phyloP scores from a whole-genome alignment of 2,113 vertebrate genomes.

The Pollachius pollachius region DNA sequence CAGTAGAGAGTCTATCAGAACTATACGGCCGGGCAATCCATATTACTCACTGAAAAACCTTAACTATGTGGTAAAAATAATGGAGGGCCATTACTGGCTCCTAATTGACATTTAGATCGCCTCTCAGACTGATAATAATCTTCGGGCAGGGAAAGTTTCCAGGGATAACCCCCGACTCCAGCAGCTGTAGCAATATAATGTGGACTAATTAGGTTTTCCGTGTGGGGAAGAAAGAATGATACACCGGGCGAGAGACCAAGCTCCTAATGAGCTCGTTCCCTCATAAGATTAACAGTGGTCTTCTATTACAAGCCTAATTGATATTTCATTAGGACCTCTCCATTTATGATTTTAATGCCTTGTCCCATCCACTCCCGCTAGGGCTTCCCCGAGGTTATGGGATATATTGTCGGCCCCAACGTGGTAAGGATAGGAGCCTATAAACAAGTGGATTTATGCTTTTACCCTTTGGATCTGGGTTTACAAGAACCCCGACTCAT shows the following conservation, averaged over 20 bases:
- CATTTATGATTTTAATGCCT: conserved; percentile 69
- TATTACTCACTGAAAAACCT: conserved; percentile 34
- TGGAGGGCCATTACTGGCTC: conserved; percentile 39
- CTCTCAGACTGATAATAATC: conserved; percentile 52
- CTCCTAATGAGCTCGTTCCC: conserved; percentile 64
- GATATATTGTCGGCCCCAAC: conserved; percentile 51
- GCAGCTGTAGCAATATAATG: conserved; percentile 52
- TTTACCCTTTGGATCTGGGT: conserved; percentile 68
- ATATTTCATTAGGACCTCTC: conserved; percentile 74
- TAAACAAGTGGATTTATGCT: conserved; percentile 64
- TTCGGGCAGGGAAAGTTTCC: conserved; percentile 56
- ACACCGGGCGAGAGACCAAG: conserved; percentile 27
- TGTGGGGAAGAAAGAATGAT: conserved; percentile 37
- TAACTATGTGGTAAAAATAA: background rate
- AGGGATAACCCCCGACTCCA: conserved; percentile 60
- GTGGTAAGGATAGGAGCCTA: conserved; percentile 51
- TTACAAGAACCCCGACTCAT: conserved; percentile 66
- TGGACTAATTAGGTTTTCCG: conserved; percentile 68
- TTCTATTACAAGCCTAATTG: conserved; percentile 71
- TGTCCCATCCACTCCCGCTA: conserved; percentile 44
- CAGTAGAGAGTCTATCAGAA: conserved; percentile 9
- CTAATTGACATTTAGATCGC: conserved; percentile 62
- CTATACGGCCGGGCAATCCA: conserved; percentile 1
- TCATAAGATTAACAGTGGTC: conserved; percentile 56
- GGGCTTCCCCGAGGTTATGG: conserved; percentile 41